These are phyloP conservation scores for Apodemia duryi DNA, from an alignment of 2,888 invertebrate genomes.

Conservation along the genomic window DNA sequence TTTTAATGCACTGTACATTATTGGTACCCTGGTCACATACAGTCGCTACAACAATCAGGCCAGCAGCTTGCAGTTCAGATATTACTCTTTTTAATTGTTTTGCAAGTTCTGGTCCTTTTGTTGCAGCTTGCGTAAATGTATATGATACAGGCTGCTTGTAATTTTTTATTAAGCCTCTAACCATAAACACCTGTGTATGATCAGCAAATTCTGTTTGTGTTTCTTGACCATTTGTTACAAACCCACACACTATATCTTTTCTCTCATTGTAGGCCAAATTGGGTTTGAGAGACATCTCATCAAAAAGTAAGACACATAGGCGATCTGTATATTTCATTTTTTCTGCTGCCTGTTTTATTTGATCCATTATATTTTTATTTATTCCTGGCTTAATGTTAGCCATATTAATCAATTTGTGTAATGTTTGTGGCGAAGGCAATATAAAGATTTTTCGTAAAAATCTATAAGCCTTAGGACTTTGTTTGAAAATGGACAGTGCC, in stretches of 20 bases:
- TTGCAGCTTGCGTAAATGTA: conserved; percentile 33
- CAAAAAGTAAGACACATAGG: conserved; percentile 35
- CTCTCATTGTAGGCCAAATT: conserved; percentile 32
- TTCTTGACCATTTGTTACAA: conserved; percentile 31
- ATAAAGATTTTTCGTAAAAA: conserved; percentile 27
- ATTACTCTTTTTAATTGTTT: conserved; percentile 5
- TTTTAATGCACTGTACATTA: conserved; percentile 31
- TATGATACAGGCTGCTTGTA: conserved; percentile 30
- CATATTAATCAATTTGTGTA: conserved; percentile 17
- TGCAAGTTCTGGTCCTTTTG: conserved; percentile 30
- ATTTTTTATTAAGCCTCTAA: conserved; percentile 26
- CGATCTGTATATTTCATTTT: conserved; percentile 27
- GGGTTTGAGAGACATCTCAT: conserved; percentile 35
- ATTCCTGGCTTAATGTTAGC: conserved; percentile 21
- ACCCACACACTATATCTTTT: conserved; percentile 34
- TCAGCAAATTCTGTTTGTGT: conserved; percentile 31
- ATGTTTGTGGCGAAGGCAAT: conserved; percentile 19
- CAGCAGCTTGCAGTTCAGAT: conserved; percentile 25
- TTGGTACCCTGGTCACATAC: conserved; percentile 36
- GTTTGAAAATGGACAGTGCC: conserved; percentile 29
- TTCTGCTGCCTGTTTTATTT: conserved; percentile 26
- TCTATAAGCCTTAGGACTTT: conserved; percentile 26
- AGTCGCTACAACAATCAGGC: conserved; percentile 34
- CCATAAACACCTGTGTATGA: conserved; percentile 36
- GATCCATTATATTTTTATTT: conserved; percentile 33